A percentile compares a stretch with the other conserved stretches of the same genome.
These are phyloP conservation scores for Muschampia plurimacula DNA, from an alignment of 2,888 invertebrate species.

Conservation along the genomic window DNA sequence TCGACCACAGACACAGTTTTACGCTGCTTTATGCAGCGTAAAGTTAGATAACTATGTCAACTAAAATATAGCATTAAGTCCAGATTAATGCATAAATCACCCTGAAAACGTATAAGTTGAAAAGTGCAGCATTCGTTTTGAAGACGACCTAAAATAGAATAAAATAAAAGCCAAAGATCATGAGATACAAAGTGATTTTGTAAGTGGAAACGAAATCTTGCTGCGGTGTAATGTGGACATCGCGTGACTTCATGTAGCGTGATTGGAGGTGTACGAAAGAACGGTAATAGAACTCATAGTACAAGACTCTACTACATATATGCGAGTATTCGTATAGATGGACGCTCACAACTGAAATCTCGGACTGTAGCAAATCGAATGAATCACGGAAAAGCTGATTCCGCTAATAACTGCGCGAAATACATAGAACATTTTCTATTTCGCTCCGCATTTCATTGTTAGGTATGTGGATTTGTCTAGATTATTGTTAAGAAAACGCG, in stretches of 20 bases:
- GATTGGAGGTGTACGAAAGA: constrained; percentile 57
- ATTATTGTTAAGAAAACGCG: background rate
- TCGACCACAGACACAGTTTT: too few relatives aligned
- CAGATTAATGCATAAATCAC: background rate
- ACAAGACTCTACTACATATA: constrained; percentile 26
- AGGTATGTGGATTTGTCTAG: background rate
- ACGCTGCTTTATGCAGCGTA: too few relatives aligned
- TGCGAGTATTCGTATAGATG: constrained; percentile 21
- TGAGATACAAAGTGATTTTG: constrained; percentile 79
- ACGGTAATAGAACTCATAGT: constrained; percentile 64
- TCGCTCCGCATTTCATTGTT: background rate
- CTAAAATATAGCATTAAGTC: background rate
- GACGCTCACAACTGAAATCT: constrained; percentile 20
- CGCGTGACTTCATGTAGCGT: constrained; percentile 72
- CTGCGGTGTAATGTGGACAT: constrained; percentile 73
- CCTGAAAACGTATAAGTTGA: background rate
- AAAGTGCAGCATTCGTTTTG: constrained; percentile 9
- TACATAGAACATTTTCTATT: constrained; percentile 17
- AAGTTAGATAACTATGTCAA: too few relatives aligned
- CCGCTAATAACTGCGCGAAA: constrained; percentile 25
- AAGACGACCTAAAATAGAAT: constrained; percentile 29
- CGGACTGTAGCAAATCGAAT: constrained; percentile 32
- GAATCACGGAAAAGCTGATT: constrained; percentile 34
- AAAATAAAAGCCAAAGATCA: constrained; percentile 53
- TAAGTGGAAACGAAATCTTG: constrained; percentile 81